Evolutionary conservation across 2,797 vertebrate genomes (phyloP), one percentile per base, ranked within the genome.

Genomic region (Botia almorhae): DNA sequence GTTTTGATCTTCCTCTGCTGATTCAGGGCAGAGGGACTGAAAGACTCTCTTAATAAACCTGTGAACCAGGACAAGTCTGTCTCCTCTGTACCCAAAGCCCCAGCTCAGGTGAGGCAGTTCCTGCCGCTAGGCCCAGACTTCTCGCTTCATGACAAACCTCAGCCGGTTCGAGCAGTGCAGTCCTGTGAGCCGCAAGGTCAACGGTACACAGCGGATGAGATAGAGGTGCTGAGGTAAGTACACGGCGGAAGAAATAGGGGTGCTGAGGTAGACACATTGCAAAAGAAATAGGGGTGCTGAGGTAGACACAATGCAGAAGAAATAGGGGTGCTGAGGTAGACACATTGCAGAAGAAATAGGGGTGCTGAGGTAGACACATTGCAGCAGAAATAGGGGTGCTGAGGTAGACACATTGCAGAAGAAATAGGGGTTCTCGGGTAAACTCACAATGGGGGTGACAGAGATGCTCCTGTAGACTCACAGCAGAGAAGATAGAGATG

Each of bases 171-270:
- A 86, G 91, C 94, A 0, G 94, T 95, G 39, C 97, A 98, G 85
- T 94, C 95, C 65, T 95, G 94, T 58, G 97, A 98, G 67, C 87
- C 95, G 0, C 95, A 97, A 61, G 96, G 96, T 36, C 96, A 97
- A 88, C 95, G 94, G 63, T 99, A 99, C 84, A 96, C 96, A 0
- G 83, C 93, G 0, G 97, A 99, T 87, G 98, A 99, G 90, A 99
- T 98, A 53, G 94, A 98, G 89, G 98, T 99, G 74, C 96, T 99
- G 89, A 97, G 98, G 98, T 98, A 89, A 93, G 87, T 60, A 2
- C 0, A 7, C 7, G 17, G 4, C 14, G 56, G 3, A 33, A 33
- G 33, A 33, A 5, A 33, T 5, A 33, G 33, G 4, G 33, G 33
- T 33, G 33, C 33, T 3, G 3, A 33, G 33, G 33, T 33, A 33